Evolutionary conservation across 2,113 vertebrate species (phyloP), one percentile per base, ranked within the genome.

Genomic region (Triplophysa rosa): DNA sequence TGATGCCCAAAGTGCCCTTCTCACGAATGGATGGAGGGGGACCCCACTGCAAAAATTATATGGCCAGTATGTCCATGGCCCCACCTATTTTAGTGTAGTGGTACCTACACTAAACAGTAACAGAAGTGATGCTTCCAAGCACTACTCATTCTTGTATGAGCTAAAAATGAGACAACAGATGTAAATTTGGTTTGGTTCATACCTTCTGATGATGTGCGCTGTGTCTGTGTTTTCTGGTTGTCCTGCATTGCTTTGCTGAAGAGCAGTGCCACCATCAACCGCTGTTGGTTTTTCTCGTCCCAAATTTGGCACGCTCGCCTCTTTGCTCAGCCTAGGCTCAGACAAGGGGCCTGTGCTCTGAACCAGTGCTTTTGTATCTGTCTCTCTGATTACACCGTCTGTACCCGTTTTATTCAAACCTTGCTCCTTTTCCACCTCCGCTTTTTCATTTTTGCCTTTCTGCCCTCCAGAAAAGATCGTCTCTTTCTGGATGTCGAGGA

Each of bases 401-500:
- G 87, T 89, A 77, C 69, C 87, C 63, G 70, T 86, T 59, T 24
- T 63, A 8, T 59, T n/a, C 1, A 17, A 84, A 19, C 56, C 88
- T 62, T 88, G 0, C 87, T 89, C 77, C 77, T 86, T 40, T 45
- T 26, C 33, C 73, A n/a, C 19, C 8, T 58, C 86, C 33, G 73
- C 71, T 12, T 45, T 54, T 80, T 86, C 52, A 49, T 26, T 45
- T 71, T 86, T 56, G 75, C 67, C 14, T 45, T 71, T 82, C 2
- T 42, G 78, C 33, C 14, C 78, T 6, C 7, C 78, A 69, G 11
- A 16, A 6, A 70, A 88, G 0, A 78, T 86, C 1, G 74, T 87
- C 1, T 0, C 70, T 29, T 90, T 82, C 70, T 94, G 91, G 8
- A 94, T 83, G 82, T 95, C 94, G 0, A 95, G 87, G 52, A 93